Conservation (phyloP, 1,140 invertebrate genomes). For the Lasaia peninsularis region DNA sequence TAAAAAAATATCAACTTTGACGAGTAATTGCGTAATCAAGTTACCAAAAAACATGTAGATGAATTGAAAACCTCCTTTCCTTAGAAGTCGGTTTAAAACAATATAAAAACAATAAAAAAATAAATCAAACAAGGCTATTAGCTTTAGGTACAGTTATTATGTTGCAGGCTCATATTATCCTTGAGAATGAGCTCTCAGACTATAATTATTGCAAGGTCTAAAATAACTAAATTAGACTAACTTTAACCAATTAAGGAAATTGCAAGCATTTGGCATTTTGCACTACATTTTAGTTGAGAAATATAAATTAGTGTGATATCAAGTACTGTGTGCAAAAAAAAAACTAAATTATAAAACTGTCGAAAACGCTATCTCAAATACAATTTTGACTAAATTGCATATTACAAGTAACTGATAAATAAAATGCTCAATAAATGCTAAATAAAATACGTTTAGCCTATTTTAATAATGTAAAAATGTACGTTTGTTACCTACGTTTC, state of each 20-base stretch:
- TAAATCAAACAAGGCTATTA: background rate
- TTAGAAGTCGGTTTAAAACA: background rate
- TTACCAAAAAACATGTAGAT: too few relatives aligned
- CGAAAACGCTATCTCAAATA: too few relatives aligned
- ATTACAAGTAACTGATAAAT: too few relatives aligned
- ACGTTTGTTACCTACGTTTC: too few relatives aligned
- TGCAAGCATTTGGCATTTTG: background rate
- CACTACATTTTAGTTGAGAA: conserved; percentile 8
- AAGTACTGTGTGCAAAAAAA: conserved; percentile 3
- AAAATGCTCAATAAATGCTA: too few relatives aligned
- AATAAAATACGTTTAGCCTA: background rate
- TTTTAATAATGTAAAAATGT: too few relatives aligned
- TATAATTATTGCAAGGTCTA: conserved; percentile 9
- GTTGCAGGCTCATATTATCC: background rate
- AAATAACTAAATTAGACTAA: conserved; percentile 7
- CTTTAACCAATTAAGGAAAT: conserved; percentile 7
- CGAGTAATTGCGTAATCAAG: too few relatives aligned
- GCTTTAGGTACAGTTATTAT: background rate
- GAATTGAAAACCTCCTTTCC: too few relatives aligned
- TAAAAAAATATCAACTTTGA: too few relatives aligned
- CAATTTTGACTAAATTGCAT: background rate
- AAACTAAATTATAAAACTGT: too few relatives aligned
- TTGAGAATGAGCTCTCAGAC: background rate
- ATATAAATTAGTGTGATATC: background rate
- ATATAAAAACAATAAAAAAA: background rate